Base-by-base conservation (phyloP, 1,140 invertebrate species). In the Elysia chlorotica region DNA sequence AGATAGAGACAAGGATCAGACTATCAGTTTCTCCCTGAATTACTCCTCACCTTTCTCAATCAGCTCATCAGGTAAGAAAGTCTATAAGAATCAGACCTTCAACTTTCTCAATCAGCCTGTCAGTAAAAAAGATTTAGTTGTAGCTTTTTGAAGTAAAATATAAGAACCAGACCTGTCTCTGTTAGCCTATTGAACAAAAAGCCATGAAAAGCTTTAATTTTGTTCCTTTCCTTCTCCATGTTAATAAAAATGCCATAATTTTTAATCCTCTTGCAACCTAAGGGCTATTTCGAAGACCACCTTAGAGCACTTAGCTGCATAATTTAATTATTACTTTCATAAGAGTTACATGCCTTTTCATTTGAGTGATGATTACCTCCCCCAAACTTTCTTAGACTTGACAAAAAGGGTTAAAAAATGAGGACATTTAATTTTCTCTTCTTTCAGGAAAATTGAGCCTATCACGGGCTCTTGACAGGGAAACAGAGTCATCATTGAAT, bases 1-100 rank as follows among this genome's bases (percentile, higher is more conserved):
- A 30, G 81, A 83, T 62, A 25, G 17, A 28, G 81, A 83, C 65
- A 76, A 76, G 62, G 74, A 77, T 30, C 79, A 81, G 65, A 66
- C 38, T 14, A 69, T 82, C 0, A 69, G 23, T 1, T 82, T 78
- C 31, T 33, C 59, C 17, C 70, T 80, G 17, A 48, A 71, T 63
- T 36, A 30, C 31, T 67, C 48, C 19, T 36, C 23, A 25, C 54
- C 56, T 35, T 82, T 82, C 54, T 69, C 73, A 2, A 74, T 80
- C 14, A 63, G 65, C 5, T 23, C 74, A 38, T 57, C 53, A 41
- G 80, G 80, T 81, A 57, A 74, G n/a, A n/a, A n/a, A n/a, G n/a
- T n/a, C n/a, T n/a, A n/a, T n/a, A n/a, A n/a, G n/a, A n/a, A n/a
- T n/a, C n/a, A n/a, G n/a, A n/a, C n/a, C n/a, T n/a, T n/a, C n/a